A percentile compares a stretch with the other conserved stretches of the same genome.
Conservation (phyloP, 1,140 invertebrate species). For the Helicoverpa zea region DNA sequence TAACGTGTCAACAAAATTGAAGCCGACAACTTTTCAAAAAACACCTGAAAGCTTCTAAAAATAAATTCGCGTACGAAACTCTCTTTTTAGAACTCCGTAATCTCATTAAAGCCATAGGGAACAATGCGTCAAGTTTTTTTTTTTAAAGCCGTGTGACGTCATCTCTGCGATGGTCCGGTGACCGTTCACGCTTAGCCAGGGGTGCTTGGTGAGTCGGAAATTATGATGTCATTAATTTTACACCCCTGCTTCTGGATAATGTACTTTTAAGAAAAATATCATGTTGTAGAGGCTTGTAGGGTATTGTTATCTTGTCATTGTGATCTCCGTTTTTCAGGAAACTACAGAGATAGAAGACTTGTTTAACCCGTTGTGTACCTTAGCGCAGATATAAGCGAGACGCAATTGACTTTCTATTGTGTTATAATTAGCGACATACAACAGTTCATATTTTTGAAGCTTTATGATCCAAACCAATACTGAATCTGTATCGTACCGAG, state of each 20-base stretch:
- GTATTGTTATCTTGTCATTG: background rate
- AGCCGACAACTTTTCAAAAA: background rate
- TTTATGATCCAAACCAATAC: too few species aligned
- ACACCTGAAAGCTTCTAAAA: conserved; percentile 9
- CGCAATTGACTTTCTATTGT: too few species aligned
- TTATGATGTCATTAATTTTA: conserved; percentile 76
- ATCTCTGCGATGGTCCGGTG: conserved; percentile 56
- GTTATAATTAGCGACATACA: too few species aligned
- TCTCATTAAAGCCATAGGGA: conserved; percentile 44
- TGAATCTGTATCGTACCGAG: too few species aligned
- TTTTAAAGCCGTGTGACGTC: conserved; percentile 63
- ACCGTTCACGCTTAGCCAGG: conserved; percentile 56
- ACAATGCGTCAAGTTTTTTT: conserved; percentile 57
- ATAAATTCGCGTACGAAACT: conserved; percentile 19
- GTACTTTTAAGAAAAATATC: conserved; percentile 52
- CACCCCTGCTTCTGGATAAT: conserved; percentile 48
- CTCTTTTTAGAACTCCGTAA: conserved; percentile 28
- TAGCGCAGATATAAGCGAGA: too few species aligned
- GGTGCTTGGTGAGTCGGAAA: conserved; percentile 68
- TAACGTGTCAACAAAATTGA: background rate
- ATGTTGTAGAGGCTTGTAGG: background rate
- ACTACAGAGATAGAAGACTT: too few species aligned
- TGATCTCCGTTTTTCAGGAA: background rate
- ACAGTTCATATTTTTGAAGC: too few species aligned
- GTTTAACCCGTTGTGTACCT: too few species aligned